phyloP scores from a whole-genome alignment of 2,113 vertebrate species.

The Oxyruncus cristatus region DNA sequence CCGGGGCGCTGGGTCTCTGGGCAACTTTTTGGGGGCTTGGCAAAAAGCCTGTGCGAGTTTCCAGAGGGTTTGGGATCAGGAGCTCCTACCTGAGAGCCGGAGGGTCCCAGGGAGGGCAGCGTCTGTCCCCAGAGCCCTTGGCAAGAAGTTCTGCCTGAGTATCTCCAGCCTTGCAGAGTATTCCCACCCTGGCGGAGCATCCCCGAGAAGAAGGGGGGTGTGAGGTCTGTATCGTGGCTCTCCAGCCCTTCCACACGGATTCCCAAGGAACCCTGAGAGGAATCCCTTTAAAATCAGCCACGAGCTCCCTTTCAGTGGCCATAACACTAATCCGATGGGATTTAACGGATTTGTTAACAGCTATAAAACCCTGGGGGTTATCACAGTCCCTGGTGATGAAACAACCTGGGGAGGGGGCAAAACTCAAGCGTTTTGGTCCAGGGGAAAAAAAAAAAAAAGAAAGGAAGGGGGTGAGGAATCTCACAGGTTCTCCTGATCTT shows the following conservation, averaged over 20 bases:
- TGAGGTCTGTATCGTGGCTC: neutral
- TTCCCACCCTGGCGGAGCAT: neutral
- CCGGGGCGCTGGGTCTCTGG: rapidly evolving
- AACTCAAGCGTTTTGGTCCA: neutral
- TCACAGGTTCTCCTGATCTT: neutral
- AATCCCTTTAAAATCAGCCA: neutral
- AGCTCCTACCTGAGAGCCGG: neutral
- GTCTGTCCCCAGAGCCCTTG: rapidly evolving
- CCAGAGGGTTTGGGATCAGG: neutral
- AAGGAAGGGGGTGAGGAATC: neutral
- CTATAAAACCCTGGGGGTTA: neutral
- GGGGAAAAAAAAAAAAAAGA: neutral
- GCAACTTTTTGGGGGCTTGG: neutral
- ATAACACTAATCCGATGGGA: neutral
- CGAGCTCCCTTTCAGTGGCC: neutral
- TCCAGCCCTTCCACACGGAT: neutral
- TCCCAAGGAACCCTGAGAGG: rapidly evolving
- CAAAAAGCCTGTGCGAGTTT: neutral
- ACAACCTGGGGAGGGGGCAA: neutral
- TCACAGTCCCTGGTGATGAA: neutral
- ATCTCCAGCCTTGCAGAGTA: rapidly evolving
- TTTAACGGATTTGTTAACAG: neutral
- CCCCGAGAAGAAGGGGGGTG: neutral
- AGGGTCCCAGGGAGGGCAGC: neutral
- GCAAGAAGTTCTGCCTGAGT: neutral